A percentile compares a stretch with the other conserved stretches of the same genome.
Evolutionary conservation across 2,797 vertebrate species (phyloP).

Genomic region (Naso thynnoides): DNA sequence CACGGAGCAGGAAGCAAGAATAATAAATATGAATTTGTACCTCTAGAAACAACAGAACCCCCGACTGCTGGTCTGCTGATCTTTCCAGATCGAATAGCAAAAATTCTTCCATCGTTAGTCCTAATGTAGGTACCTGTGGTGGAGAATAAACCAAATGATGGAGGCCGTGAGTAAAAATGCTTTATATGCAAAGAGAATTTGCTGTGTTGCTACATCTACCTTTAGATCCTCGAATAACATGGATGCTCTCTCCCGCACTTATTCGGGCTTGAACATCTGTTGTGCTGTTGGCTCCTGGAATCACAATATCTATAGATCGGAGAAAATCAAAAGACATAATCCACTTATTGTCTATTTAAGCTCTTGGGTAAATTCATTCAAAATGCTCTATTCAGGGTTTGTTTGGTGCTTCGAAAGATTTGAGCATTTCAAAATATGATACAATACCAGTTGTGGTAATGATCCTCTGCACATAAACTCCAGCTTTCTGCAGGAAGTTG

Average conservation of each 20-base stretch:
- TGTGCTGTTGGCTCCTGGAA: slow-evolving; percentile 95
- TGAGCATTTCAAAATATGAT: background rate
- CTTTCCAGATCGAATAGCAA: slow-evolving; percentile 96
- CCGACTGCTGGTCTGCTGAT: slow-evolving; percentile 88
- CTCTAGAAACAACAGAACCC: slow-evolving; percentile 86
- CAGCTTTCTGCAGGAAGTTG: slow-evolving; percentile 96
- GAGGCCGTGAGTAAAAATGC: background rate
- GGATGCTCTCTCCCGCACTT: slow-evolving; percentile 96
- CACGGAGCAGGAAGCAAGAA: background rate
- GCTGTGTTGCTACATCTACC: slow-evolving; percentile 77
- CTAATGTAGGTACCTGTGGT: slow-evolving; percentile 95
- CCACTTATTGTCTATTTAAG: background rate
- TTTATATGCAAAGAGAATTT: background rate
- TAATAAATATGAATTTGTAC: slow-evolving; percentile 54
- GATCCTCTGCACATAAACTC: slow-evolving; percentile 96
- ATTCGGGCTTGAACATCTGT: slow-evolving; percentile 97
- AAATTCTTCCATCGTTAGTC: slow-evolving; percentile 96
- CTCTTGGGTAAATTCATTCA: no score
- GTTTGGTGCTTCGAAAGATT: background rate
- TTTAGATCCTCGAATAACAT: slow-evolving; percentile 97
- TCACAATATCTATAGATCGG: slow-evolving; percentile 92
- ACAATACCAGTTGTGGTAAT: slow-evolving; percentile 94
- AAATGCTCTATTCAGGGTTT: no score
- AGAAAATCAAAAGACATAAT: slow-evolving; percentile 12
- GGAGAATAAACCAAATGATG: slow-evolving; percentile 29